Conservation (phyloP, 2,888 invertebrate genomes). For the Rotaria socialis region DNA sequence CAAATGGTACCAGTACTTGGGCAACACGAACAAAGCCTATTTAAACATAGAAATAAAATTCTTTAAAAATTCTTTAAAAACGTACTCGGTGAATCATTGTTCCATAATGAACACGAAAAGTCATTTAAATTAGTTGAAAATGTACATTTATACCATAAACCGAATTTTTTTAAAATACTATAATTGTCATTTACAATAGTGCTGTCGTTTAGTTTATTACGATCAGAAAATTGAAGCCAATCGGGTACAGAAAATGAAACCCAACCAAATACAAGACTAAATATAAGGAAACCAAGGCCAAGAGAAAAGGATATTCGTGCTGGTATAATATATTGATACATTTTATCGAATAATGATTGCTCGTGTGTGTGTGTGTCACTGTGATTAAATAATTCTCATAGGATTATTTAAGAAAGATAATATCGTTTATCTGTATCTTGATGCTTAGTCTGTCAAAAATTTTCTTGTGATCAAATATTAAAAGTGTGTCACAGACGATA, state of each 20-base stretch:
- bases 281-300: neutral
- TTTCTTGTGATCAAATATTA: neutral
- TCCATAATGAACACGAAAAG: neutral
- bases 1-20: neutral
- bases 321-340: neutral
- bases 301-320: neutral
- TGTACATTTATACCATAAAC: neutral
- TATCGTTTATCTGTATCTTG: neutral
- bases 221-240: slow-evolving; percentile 18
- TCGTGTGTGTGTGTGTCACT: neutral
- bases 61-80: neutral
- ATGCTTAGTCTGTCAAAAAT: neutral
- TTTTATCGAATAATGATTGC: neutral
- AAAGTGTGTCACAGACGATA: neutral
- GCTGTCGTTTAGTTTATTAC: neutral
- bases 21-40: slow-evolving; percentile 23
- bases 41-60: neutral
- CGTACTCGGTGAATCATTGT: neutral
- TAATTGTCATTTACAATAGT: too few species aligned
- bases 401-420: neutral
- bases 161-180: neutral
- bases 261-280: slow-evolving; percentile 14
- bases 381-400: too few species aligned
- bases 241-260: neutral
- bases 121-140: neutral